Base-by-base conservation (phyloP, 2,113 vertebrate genomes). In the Garra rufa region DNA sequence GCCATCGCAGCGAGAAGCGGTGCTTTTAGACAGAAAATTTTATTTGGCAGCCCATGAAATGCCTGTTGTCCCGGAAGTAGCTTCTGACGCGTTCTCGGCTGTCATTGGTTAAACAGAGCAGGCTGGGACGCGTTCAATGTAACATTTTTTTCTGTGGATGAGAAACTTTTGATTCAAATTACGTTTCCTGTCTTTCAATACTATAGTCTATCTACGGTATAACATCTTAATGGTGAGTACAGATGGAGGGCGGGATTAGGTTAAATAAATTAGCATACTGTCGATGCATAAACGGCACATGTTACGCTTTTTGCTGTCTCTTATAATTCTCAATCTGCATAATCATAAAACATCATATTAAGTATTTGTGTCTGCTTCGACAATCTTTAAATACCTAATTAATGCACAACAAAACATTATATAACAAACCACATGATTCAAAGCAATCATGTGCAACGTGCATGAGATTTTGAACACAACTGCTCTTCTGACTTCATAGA, bases 31-130 rank as follows among this genome's bases (percentile, higher is more conserved):
- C n/a, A n/a, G n/a, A 28, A 17, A 9, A 6, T 9, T 5, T 9
- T 4, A 70, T 10, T 19, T 10, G 24, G 13, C 24, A 63, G 1
- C 59, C 24, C 11, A 28, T 7, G 28, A 69, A 14, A 69, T 19
- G 14, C 74, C 10, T 7, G 6, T 2, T 14, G 44, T 1, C 57
- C 77, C 81, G 74, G 85, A 83, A 83, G 81, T 28, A 85, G 19
- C n/a, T 24, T 13, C 6, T 6, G 43, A 48, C 17, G 44, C 30
- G 41, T 28, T 21, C 21, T 34, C 13, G 6, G 0, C 38, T 28
- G 4, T 79, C 55, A 79, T 61, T 61, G 76, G 76, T 79, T 17
- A 14, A 44, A 19, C 76, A 11, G 14, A 79, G 4, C 52, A n/a
- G 34, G 0, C 21, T 41, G 26, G 1, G 46, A n/a, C 48, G 2